Evolutionary conservation across 2,797 vertebrate species (phyloP).

Genomic region (Telmatherina bonti): DNA sequence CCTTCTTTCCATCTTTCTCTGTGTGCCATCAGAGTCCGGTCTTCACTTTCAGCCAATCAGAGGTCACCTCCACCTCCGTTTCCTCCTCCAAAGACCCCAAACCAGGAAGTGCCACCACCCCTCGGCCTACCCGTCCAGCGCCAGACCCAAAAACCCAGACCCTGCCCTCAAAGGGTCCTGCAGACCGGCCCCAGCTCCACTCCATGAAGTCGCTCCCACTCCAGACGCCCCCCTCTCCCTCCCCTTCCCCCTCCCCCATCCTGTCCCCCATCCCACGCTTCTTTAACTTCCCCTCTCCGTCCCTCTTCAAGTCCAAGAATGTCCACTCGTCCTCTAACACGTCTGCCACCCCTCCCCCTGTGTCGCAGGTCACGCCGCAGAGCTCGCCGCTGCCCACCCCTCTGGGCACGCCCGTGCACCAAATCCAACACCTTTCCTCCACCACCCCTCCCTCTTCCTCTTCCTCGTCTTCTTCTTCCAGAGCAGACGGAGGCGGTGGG

Average conservation of each 20-base stretch:
- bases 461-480: constrained; percentile 88
- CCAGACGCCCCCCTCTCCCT: constrained; percentile 81
- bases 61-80: constrained; percentile 79
- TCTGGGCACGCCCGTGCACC: constrained; percentile 91
- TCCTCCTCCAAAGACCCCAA: constrained; percentile 83
- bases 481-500: constrained; percentile 82
- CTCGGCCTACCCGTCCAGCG: constrained; percentile 71
- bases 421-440: constrained; percentile 86
- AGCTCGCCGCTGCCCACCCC: constrained; percentile 91
- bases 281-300: constrained; percentile 86
- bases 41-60: constrained; percentile 90
- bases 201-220: constrained; percentile 89
- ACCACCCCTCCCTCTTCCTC: constrained; percentile 89
- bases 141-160: constrained; percentile 91
- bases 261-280: constrained; percentile 85
- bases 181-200: constrained; percentile 86
- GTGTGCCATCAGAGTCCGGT: constrained; percentile 86
- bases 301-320: constrained; percentile 87
- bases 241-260: constrained; percentile 84
- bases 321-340: constrained; percentile 80
- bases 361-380: constrained; percentile 89
- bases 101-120: constrained; percentile 73
- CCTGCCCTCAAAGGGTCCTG: constrained; percentile 87
- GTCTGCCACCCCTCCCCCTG: constrained; percentile 83
- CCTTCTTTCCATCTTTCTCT: constrained; percentile 66